A percentile compares a stretch with the other conserved stretches of the same genome.
Evolutionary conservation across 1,140 invertebrate species (phyloP).

Genomic region (fruit fly (Drosophila melanogaster)): DNA sequence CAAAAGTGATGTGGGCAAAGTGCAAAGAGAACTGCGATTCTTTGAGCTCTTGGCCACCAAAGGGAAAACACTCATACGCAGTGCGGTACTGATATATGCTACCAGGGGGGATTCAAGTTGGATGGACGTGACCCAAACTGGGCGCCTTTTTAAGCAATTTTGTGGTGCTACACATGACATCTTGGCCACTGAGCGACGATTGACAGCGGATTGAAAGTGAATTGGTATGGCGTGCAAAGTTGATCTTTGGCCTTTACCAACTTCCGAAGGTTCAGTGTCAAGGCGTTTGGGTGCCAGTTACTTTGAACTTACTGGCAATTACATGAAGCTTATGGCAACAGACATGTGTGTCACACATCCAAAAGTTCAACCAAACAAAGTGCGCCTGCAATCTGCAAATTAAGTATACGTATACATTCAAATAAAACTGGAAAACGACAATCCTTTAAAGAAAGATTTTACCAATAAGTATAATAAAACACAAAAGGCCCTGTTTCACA

Average conservation of each 20-base stretch:
- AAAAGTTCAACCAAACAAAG: no score
- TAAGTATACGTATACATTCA: neutral
- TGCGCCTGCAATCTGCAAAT: no score
- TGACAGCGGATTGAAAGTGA: slow-evolving; percentile 30
- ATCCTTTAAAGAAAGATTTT: neutral
- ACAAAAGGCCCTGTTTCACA: neutral
- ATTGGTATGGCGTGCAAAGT: neutral
- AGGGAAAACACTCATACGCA: slow-evolving; percentile 29
- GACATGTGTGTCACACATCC: neutral
- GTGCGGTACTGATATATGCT: slow-evolving; percentile 4
- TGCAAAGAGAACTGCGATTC: slow-evolving; percentile 45
- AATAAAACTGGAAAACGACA: neutral
- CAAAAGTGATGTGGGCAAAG: slow-evolving; percentile 49
- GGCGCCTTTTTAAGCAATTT: slow-evolving; percentile 24
- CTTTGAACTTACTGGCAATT: slow-evolving; percentile 31
- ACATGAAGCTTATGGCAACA: slow-evolving; percentile 6
- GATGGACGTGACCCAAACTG: slow-evolving; percentile 9
- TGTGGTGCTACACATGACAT: slow-evolving; percentile 65
- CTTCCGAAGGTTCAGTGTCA: slow-evolving; percentile 30
- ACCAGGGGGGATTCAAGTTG: neutral
- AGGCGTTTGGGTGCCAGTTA: slow-evolving; percentile 8
- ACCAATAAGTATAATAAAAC: neutral
- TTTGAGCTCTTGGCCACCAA: slow-evolving; percentile 13
- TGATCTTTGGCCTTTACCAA: slow-evolving; percentile 25
- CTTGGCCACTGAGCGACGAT: slow-evolving; percentile 46